These are phyloP conservation scores for Myxocyprinus asiaticus DNA, from an alignment of 2,113 vertebrate species.

Conservation along the genomic window DNA sequence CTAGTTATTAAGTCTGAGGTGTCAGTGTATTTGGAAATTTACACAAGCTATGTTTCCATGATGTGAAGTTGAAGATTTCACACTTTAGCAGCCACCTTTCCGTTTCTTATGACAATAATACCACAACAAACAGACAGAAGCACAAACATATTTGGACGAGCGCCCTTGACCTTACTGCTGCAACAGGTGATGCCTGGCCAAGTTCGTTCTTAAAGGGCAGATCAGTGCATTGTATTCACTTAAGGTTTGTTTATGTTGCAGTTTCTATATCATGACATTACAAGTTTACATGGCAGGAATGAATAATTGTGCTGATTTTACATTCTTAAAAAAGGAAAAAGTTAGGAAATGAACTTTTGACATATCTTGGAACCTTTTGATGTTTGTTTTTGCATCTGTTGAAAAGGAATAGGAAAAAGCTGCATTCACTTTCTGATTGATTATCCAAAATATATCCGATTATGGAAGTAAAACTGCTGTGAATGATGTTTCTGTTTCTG, in stretches of 20 bases:
- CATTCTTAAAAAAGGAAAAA: background rate
- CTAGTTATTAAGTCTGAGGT: conserved; percentile 32
- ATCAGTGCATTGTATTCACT: background rate
- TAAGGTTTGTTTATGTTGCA: background rate
- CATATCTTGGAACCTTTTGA: no score
- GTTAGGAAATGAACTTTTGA: no score
- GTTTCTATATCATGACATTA: background rate
- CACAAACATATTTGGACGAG: conserved; percentile 5
- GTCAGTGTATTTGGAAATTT: conserved; percentile 24
- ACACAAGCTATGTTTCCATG: conserved; percentile 18
- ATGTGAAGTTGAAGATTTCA: conserved; percentile 1
- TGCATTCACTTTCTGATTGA: no score
- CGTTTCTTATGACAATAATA: conserved; percentile 7
- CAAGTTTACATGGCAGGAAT: background rate
- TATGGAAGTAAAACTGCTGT: no score
- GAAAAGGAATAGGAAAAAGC: no score
- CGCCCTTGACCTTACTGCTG: background rate
- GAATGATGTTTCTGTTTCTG: no score
- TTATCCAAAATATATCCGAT: no score
- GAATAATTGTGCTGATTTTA: conserved; percentile 1
- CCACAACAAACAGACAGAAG: conserved; percentile 5
- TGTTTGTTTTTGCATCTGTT: no score
- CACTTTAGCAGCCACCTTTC: conserved; percentile 1
- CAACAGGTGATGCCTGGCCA: conserved; percentile 18
- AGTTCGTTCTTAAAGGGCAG: background rate